phyloP scores from a whole-genome alignment of 2,888 invertebrate species.

The Drosophila fungiperda region DNA sequence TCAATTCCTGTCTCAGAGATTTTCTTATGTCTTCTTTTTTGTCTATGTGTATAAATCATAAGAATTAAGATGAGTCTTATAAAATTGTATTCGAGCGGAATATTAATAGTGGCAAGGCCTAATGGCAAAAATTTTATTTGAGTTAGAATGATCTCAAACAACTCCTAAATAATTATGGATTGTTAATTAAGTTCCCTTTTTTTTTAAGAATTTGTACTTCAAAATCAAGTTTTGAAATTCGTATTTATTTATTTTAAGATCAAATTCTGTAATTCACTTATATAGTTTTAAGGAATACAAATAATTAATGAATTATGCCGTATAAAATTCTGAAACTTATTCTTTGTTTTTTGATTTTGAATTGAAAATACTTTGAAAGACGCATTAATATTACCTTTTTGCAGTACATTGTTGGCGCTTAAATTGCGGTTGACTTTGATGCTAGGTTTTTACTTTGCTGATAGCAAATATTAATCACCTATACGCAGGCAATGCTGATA shows the following conservation, averaged over 20 bases:
- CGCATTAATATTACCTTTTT: neutral
- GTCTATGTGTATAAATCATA: neutral
- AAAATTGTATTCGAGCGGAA: neutral
- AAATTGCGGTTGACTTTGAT: constrained; percentile 50
- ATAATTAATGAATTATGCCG: neutral
- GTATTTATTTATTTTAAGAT: neutral
- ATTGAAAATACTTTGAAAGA: neutral
- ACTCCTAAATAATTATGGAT: neutral
- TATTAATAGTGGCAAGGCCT: neutral
- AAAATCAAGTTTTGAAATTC: neutral
- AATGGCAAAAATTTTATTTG: neutral
- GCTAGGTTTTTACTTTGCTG: neutral
- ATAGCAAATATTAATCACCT: constrained; percentile 71
- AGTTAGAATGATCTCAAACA: neutral
- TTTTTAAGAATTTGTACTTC: neutral
- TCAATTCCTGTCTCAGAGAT: neutral
- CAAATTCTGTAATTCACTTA: neutral
- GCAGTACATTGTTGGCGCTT: constrained; percentile 53
- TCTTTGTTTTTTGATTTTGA: neutral
- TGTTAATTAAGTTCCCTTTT: neutral
- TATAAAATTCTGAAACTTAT: neutral
- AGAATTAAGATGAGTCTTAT: neutral
- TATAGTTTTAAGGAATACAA: neutral
- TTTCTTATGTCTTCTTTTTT: neutral
- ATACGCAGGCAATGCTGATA: constrained; percentile 48